Base-by-base conservation (phyloP, 2,888 invertebrate genomes). In the Slavum lentiscoides region DNA sequence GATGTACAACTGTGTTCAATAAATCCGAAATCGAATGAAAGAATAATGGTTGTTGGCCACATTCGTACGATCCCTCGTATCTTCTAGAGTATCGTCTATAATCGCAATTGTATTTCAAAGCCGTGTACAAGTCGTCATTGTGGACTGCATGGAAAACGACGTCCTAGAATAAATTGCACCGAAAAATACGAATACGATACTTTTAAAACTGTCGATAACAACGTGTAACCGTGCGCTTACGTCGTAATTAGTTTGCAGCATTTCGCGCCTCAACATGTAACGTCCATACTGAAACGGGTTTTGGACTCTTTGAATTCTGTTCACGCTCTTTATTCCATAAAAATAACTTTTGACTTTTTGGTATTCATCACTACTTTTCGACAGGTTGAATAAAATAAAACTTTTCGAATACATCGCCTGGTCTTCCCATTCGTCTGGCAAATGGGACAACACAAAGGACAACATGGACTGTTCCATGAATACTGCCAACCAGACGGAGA, bases 101-200 rank as follows among this genome's bases (percentile, higher is more conserved):
- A n/a, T 75, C 75, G 43, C 75, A 75, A 15, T 75, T 75, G 15
- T 59, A 75, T 13, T 59, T 19, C 7, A 75, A 67, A 15, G 75
- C 75, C 0, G 15, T 49, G 0, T 30, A 19, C 13, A 67, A 7
- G 30, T 75, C 67, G 23, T 75, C 67, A 1, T 8, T 8, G 11
- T 75, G 75, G 0, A 75, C 43, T 19, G 2, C 75, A 5, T 75
- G 75, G 30, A 68, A 75, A 59, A 75, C 75, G 4, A 30, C n/a
- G 0, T 30, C 15, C 75, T 75, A 30, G 19, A 75, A 75, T n/a
- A 74, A 59, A 72, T 59, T 15, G 4, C 21, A 49, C 7, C 8
- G 9, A 23, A 21, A 23, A 59, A 30, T 4, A 30, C 4, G 30
- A 30, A 2, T n/a, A 59, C 11, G 0, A 13, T 3, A 13, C 3